phyloP scores from a whole-genome alignment of 2,113 vertebrate species.

The Cranoglanis bouderius region DNA sequence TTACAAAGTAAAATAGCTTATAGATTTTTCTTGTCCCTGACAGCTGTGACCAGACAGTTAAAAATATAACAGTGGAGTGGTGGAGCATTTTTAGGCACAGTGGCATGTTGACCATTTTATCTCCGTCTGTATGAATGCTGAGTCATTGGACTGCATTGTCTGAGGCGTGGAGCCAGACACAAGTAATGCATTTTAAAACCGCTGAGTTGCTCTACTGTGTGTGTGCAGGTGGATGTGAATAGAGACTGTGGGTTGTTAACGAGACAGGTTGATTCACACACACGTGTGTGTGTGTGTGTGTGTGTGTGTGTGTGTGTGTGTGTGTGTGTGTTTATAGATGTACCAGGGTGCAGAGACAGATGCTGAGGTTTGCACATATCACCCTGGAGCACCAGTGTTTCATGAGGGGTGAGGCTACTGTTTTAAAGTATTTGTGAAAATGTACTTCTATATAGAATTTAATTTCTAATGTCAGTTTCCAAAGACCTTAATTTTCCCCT shows the following conservation, averaged over 20 bases:
- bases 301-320: slow-evolving; percentile 26
- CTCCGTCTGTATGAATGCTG: slow-evolving; percentile 16
- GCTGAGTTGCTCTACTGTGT: not conserved
- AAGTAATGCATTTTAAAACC: slow-evolving; percentile 23
- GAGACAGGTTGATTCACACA: not conserved
- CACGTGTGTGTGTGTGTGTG: slow-evolving; percentile 37
- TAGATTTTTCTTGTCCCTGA: slow-evolving; percentile 3
- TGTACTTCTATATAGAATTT: not conserved
- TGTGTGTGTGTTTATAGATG: slow-evolving; percentile 66
- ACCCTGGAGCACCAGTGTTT: slow-evolving; percentile 88
- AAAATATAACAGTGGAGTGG: not conserved
- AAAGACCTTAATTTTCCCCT: no score
- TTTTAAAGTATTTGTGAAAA: not conserved
- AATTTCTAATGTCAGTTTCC: not conserved
- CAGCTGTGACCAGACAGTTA: not conserved
- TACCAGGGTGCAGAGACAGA: slow-evolving; percentile 81
- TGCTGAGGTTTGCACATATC: slow-evolving; percentile 79
- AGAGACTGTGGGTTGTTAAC: not conserved
- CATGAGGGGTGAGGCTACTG: slow-evolving; percentile 88
- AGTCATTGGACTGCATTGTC: slow-evolving; percentile 13
- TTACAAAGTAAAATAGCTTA: not conserved
- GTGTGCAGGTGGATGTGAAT: not conserved
- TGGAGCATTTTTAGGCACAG: not conserved
- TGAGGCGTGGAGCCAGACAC: slow-evolving; percentile 10
- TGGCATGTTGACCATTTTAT: not conserved